phyloP scores from a whole-genome alignment of 1,140 invertebrate genomes.

The Brachionus paranguensis region DNA sequence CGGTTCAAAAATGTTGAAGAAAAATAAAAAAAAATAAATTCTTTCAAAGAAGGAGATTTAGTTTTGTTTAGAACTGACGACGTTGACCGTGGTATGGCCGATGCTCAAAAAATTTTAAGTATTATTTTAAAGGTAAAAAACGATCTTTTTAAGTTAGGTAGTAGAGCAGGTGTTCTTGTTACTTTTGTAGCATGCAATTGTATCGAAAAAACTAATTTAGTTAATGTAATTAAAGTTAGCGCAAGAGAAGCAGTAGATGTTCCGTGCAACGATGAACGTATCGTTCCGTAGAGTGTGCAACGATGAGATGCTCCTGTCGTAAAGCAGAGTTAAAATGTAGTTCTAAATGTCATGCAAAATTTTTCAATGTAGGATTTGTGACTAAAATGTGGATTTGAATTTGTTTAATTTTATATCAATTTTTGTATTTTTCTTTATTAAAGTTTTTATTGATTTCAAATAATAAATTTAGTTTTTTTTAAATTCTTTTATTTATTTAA shows the following conservation, averaged over 20 bases:
- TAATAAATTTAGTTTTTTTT: not conserved
- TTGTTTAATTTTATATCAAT: too few species aligned
- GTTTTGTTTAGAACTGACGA: not conserved
- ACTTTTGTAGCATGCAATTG: not conserved
- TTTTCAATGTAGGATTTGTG: not conserved
- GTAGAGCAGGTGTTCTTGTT: not conserved
- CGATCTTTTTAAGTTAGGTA: not conserved
- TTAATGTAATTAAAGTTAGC: not conserved
- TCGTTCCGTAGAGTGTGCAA: not conserved
- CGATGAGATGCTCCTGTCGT: not conserved
- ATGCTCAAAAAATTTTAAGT: not conserved
- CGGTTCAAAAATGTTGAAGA: too few species aligned
- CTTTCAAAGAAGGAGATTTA: not conserved
- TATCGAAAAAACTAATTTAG: not conserved
- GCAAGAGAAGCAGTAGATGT: not conserved
- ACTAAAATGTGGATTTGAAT: not conserved
- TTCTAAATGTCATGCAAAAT: not conserved
- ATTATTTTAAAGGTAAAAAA: not conserved
- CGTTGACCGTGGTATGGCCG: not conserved
- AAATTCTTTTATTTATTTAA: not conserved
- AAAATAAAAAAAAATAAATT: not conserved
- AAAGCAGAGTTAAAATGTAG: not conserved
- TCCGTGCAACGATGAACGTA: too few species aligned
- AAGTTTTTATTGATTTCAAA: not conserved
- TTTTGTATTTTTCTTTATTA: too few species aligned